Conservation (phyloP, 2,113 vertebrate species). For the Brachypteracias leptosomus region DNA sequence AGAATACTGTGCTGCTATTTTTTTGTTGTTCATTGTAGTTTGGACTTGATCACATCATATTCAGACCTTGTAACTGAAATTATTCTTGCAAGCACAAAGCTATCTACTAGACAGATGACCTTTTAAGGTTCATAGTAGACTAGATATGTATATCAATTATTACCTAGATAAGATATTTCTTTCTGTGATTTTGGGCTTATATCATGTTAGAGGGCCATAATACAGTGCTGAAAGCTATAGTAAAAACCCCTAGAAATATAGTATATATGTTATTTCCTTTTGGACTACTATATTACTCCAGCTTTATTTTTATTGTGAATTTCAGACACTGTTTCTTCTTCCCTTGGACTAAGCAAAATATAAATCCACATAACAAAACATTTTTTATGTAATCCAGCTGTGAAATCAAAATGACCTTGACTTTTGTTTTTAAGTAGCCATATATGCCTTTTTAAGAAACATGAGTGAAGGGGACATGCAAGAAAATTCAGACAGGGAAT, state of each 20-base stretch:
- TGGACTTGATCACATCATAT: not conserved
- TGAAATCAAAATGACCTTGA: not conserved
- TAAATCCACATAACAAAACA: not conserved
- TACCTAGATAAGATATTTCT: not conserved
- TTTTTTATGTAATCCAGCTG: not conserved
- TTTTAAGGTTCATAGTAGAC: not conserved
- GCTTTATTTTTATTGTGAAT: not conserved
- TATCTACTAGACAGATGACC: not conserved
- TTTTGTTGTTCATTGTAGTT: not conserved
- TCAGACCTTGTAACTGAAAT: not conserved
- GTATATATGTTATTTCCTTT: not conserved
- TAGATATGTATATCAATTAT: not conserved
- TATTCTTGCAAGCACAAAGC: not conserved
- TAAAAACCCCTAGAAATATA: not conserved
- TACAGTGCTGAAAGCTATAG: not conserved
- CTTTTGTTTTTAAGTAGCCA: not conserved
- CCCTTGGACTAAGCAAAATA: not conserved
- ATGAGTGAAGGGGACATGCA: rapidly evolving
- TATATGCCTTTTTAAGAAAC: not conserved
- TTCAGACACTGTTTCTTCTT: not conserved
- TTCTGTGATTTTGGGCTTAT: not conserved
- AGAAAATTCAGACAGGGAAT: not conserved
- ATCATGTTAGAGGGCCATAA: not conserved
- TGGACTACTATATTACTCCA: not conserved
- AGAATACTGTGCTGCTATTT: not conserved